Evolutionary conservation across 2,888 invertebrate species (phyloP), one percentile per base, ranked within the genome.

Genomic region (Epirrhoe tristata): DNA sequence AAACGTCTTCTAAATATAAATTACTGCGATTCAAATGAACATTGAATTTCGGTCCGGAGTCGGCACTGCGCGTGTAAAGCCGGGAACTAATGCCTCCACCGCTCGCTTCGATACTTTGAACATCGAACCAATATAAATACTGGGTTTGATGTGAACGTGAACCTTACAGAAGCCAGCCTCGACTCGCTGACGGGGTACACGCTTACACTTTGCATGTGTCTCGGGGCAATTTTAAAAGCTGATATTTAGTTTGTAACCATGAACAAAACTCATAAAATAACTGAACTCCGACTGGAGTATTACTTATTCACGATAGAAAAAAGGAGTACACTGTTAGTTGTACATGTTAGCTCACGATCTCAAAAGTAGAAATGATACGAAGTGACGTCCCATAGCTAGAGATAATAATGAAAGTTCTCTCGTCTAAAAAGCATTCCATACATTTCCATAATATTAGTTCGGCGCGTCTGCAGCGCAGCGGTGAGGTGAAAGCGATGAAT

Each of bases 401-500:
- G 39, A 43, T 43, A 43, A 43, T 43, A 43, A 43, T 43, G 12
- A 43, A 43, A 43, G 39, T 43, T 43, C 52, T 43, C 52, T 53
- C 52, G 12, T 17, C n/a, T 36, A 7, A 60, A 60, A 32, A 66
- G 59, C 66, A 63, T 66, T 68, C 60, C 57, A 61, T 60, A 70
- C 57, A 71, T 64, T 66, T 60, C 52, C 66, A 68, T 64, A 66
- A 69, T 68, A 62, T 62, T 60, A 53, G 48, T 14, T 48, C 14
- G 48, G 14, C 48, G 48, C 48, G 48, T 1, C 43, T 16, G 48
- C 39, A 43, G 10, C 39, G 39, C 39, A 12, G 39, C 34, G 34
- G 34, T 6, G 54, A 36, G 59, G 62, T 62, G 68, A 57, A 60
- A 59, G 59, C 62, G 66, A 54, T 68, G 69, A 66, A 64, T 66